Evolutionary conservation across 2,113 vertebrate genomes (phyloP), one percentile per base, ranked within the genome.

Genomic region (Python bivittatus): DNA sequence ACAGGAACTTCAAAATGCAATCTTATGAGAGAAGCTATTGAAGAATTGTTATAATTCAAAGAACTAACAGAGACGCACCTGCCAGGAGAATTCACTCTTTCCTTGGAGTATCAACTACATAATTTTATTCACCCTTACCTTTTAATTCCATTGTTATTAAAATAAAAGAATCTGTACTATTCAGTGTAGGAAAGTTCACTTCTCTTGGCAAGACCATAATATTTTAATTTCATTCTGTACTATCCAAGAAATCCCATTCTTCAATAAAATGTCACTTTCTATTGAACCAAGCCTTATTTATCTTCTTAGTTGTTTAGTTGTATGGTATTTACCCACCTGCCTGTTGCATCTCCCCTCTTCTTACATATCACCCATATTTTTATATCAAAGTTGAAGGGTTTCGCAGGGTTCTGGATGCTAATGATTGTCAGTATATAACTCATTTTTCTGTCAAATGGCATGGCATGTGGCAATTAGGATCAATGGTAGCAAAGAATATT

Each of bases 391-490:
- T n/a, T 0, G 4, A 83, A 91, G 5, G 0, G 90, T 88, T 79
- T 68, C 44, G 92, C 88, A 94, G 38, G 91, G 90, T 92, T 95
- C 96, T 94, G 44, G 86, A 42, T 92, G 2, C 0, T 0, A 0
- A 48, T 94, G 90, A 95, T 54, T 94, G 87, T 22, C 91, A 90
- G 93, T 88, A 20, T 38, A 42, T 93, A 95, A 86, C 1, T 93
- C 42, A 84, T 33, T 95, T 29, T 94, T 91, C 42, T 84, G 0
- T 92, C 93, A 90, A 52, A 72, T 61, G n/a, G n/a, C n/a, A 96
- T 95, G 44, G 85, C 95, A 93, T 94, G 68, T 58, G 79, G 38
- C 20, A 86, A 92, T 95, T 95, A 96, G 88, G 42, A 93, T 94
- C 61, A 48, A 90, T 94, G 90, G 94, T 92, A 97, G 91, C 22